Evolutionary conservation across 2,888 invertebrate species (phyloP).

Genomic region (Agriopis marginaria): DNA sequence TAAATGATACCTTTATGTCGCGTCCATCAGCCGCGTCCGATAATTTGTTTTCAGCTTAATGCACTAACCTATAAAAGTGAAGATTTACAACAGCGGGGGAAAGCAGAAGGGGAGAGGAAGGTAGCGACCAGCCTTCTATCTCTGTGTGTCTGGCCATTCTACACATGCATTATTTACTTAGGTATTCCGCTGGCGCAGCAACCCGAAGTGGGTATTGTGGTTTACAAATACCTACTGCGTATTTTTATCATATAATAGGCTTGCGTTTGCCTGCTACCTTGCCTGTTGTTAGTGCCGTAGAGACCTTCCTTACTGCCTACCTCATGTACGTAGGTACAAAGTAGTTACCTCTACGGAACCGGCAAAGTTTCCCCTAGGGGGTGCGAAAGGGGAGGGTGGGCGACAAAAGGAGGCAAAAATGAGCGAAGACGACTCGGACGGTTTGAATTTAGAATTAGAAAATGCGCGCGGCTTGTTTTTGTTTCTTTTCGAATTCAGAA

Average conservation of each 20-base stretch:
- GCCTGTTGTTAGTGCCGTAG: neutral
- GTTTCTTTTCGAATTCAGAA: constrained; percentile 62
- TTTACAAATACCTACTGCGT: neutral
- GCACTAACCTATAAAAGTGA: no score
- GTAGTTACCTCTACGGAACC: constrained; percentile 61
- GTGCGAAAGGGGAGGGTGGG: constrained; percentile 48
- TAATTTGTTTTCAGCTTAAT: no score
- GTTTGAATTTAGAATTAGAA: constrained; percentile 66
- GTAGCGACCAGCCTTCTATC: neutral
- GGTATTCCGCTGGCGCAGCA: no score
- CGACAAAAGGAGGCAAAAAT: constrained; percentile 42
- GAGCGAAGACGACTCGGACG: constrained; percentile 48
- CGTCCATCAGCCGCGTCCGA: no score
- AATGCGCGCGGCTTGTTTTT: constrained; percentile 42
- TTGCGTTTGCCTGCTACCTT: no score
- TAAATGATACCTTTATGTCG: no score
- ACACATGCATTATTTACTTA: neutral
- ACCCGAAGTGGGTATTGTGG: no score
- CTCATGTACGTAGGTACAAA: constrained; percentile 1
- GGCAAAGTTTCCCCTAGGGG: constrained; percentile 66
- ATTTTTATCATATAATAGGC: no score
- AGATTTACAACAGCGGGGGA: no score
- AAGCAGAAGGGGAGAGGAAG: no score
- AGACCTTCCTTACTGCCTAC: constrained; percentile 9
- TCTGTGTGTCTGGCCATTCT: neutral